These are phyloP conservation scores for Hippopotamus amphibius DNA, from an alignment of 2,113 vertebrate species.

Conservation along the genomic window DNA sequence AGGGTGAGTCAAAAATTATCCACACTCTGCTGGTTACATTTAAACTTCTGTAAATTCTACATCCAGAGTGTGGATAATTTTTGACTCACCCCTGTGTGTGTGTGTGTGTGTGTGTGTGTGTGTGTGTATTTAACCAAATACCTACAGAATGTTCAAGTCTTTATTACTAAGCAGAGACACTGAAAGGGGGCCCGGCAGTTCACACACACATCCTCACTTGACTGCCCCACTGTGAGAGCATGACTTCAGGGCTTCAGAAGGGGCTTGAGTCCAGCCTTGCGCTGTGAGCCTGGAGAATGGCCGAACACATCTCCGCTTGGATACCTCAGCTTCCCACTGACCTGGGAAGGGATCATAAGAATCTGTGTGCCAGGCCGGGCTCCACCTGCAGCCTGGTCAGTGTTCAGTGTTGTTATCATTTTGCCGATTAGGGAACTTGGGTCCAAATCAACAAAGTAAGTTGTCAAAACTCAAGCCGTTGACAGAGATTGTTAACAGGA, in stretches of 20 bases:
- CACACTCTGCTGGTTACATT: no score
- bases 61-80: no score
- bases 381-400: background rate
- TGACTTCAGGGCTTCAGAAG: fast-evolving
- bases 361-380: fast-evolving
- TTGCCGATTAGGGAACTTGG: background rate
- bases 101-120: no score
- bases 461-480: background rate
- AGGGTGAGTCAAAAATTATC: no score
- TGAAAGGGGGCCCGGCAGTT: fast-evolving
- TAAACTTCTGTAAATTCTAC: no score
- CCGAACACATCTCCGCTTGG: fast-evolving
- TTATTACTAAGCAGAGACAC: background rate
- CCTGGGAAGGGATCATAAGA: no score
- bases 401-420: background rate
- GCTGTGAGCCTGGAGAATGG: fast-evolving
- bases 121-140: no score
- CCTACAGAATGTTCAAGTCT: background rate
- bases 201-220: background rate
- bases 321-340: background rate
- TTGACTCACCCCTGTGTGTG: no score
- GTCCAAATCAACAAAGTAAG: background rate
- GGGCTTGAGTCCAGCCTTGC: no score
- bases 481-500: background rate
- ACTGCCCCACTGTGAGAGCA: background rate